Base-by-base conservation (phyloP, 2,888 invertebrate genomes). In the Phyllotreta striolata region DNA sequence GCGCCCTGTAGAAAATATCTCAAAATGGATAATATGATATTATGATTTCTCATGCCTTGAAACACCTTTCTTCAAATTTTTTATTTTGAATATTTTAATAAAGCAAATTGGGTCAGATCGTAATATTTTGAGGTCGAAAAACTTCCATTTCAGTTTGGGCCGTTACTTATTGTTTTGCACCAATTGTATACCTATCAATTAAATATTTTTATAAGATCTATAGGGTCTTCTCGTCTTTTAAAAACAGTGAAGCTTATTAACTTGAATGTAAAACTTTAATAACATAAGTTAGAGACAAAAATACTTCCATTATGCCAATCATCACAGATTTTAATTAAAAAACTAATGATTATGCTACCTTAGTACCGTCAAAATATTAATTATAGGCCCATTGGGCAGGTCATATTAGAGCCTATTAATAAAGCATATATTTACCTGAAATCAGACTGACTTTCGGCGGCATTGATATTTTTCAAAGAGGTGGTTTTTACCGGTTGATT, bases 271-370 rank as follows among this genome's bases (percentile, higher is more conserved):
- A 86, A 86, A 79, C 87, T 87, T 73, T 81, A 83, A 70, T 68
- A 79, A 77, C 80, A 73, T 79, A 81, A 83, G 82, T 82, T 81
- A 83, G 83, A 88, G 83, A 88, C 85, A 88, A 85, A 77, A 78
- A 80, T 84, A 86, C 85, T 85, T 74, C 88, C 86, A 87, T 89
- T 80, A 81, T 87, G 86, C 87, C 89, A 76, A 91, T 91, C 89
- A 91, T 91, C 83, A 89, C 80, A 90, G 90, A 85, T 87, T 85
- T 80, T 84, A 91, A 89, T 91, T 89, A 91, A 90, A 85, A 89
- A 86, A 88, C 89, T 87, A 90, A 84, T 88, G 83, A 88, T 90
- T 90, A 88, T 89, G 89, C 88, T 91, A 90, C 89, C 88, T 90
- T 90, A 85, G 89, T 86, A 90, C 89, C 86, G 88, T 90, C 84